Base-by-base conservation (phyloP, 2,797 vertebrate species). In the Ctenosaura bakeri region DNA sequence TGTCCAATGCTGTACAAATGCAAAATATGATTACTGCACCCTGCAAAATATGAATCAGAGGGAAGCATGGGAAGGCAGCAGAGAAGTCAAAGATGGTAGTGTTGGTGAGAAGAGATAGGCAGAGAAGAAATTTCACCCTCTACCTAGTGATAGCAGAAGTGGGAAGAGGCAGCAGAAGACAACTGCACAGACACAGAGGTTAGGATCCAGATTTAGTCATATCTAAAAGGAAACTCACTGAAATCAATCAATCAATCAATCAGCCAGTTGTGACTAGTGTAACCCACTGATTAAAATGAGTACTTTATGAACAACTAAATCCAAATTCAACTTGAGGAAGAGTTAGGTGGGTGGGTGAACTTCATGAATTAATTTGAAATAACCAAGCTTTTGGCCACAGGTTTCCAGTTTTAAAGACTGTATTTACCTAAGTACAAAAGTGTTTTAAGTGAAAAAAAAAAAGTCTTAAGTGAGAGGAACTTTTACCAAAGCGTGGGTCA, bases 401-500 rank as follows among this genome's bases (percentile, higher is more conserved):
- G 54, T 32, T 20, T 4, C 78, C 16, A 50, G 24, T 74, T 77
- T 42, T 46, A 79, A 54, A 5, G 0, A 78, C 85, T 89, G 84
- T 62, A 92, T 90, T 87, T 87, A 89, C 82, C 0, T 2, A 71
- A 90, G 59, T 91, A 50, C 80, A 86, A 90, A 94, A 92, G 87
- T 95, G 90, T 89, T 91, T 69, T 87, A 94, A 92, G 84, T 69
- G 91, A 93, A 92, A 91, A 91, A 91, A 93, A 93, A 94, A 92
- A 95, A 95, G 94, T 96, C 96, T 96, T 93, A 96, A 96, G 97
- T 86, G 95, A 97, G 95, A 97, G 96, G 96, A 97, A 96, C 97
- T 97, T 98, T 98, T 98, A 99, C 99, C 98, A 96, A 98, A 99
- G 96, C 98, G 98, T 95, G 98, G 98, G 98, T 99, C 99, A 95